Base-by-base conservation (phyloP, 2,113 vertebrate species). In the Scolopax mira region DNA sequence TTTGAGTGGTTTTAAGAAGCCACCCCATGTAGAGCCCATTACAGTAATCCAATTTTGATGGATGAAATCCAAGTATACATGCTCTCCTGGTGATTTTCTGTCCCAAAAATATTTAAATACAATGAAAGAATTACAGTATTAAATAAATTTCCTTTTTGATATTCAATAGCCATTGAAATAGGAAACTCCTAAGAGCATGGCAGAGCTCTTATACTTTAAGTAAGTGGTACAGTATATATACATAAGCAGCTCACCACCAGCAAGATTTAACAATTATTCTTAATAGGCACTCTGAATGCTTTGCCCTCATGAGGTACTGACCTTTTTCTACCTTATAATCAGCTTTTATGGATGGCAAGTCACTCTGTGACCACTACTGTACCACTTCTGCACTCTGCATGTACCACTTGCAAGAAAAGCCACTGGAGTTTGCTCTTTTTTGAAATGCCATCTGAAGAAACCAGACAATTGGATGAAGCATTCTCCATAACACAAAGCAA, bases 361-460 rank as follows among this genome's bases (percentile, higher is more conserved):
- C 44, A 87, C 54, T 91, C 35, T 81, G 13, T 90, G 67, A 78
- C 69, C 61, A 57, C 21, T 62, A 55, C 72, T 61, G 35, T 37
- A 60, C 11, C 18, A 60, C 55, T 78, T 90, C n/a, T 28, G 15
- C 1, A 2, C 37, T 71, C 60, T 39, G 39, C 57, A 11, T 49
- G 25, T 75, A 92, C 9, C 25, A 64, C 21, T 90, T 95, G 57
- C 27, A 62, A 27, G 83, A 91, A 94, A 96, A 67, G 67, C 54
- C 65, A 87, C 42, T 31, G 27, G 21, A 71, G 44, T 96, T 94
- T 73, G 71, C 61, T 91, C 57, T 78, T 97, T 97, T 97, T 73
- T 31, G 39, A 91, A 97, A 97, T 95, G 82, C 54, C 60, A 65
- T 90, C 58, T 96, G 58, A 96, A 96, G 88, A 97, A 97, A 97